Percentiles rank a stretch among this genome's conserved stretches.
Conservation (phyloP, 2,888 invertebrate genomes). For the Drosophila flavopinicola region DNA sequence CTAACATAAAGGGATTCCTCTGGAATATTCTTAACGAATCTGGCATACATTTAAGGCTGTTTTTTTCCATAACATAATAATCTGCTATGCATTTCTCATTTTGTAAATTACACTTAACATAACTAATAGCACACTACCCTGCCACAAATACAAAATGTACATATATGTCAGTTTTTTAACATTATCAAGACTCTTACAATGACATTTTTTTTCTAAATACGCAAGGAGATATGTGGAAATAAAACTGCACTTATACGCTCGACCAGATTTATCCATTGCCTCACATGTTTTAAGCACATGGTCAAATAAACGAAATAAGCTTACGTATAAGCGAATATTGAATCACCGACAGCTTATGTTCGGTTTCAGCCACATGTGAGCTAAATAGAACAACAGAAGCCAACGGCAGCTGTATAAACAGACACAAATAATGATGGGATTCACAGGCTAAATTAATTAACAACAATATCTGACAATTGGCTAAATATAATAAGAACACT, state of each 20-base stretch:
- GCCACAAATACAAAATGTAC: no score
- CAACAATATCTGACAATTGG: not conserved
- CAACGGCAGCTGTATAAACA: constrained; percentile 44
- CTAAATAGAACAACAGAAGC: constrained; percentile 3
- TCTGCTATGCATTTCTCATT: no score
- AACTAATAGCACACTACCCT: no score
- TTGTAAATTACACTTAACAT: no score
- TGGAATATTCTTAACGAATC: no score
- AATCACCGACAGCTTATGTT: not conserved
- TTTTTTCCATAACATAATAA: no score
- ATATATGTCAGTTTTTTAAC: no score
- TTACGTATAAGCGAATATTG: constrained; percentile 6
- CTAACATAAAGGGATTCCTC: no score
- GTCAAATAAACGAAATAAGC: not conserved
- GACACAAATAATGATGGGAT: constrained; percentile 7
- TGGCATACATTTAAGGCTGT: no score
- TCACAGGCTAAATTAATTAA: constrained; percentile 28
- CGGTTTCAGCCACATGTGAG: not conserved
- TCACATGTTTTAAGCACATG: not conserved
- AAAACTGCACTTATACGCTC: not conserved
- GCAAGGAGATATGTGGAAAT: not conserved
- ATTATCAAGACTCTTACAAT: no score
- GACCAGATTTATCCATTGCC: not conserved
- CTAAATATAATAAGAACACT: constrained; percentile 14
- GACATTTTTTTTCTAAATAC: not conserved